Evolutionary conservation across 2,113 vertebrate genomes (phyloP).

Genomic region (Phaethon lepturus): DNA sequence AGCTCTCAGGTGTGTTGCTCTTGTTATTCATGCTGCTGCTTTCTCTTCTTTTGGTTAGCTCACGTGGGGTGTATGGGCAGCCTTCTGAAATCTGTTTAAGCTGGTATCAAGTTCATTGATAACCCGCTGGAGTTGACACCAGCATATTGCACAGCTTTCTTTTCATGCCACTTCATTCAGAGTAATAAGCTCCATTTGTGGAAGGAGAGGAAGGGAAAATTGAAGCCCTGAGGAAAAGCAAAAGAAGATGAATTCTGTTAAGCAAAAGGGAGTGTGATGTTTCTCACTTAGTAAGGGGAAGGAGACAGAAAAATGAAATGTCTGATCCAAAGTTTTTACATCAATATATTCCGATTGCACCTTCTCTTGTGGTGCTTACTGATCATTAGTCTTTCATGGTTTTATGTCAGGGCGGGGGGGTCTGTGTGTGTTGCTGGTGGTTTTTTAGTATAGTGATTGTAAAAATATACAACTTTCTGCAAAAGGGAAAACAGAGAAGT

Average conservation of each 20-base stretch:
- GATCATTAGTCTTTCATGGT: neutral
- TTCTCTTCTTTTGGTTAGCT: neutral
- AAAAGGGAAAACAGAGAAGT: neutral
- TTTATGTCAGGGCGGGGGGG: neutral
- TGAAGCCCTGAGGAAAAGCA: neutral
- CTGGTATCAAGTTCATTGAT: neutral
- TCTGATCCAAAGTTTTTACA: neutral
- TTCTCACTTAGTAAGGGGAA: neutral
- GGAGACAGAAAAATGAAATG: neutral
- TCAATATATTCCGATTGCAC: neutral
- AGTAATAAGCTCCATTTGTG: neutral
- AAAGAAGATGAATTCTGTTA: neutral
- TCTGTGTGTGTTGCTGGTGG: neutral
- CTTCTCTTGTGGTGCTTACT: fast-evolving
- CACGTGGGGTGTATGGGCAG: fast-evolving
- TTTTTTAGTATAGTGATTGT: neutral
- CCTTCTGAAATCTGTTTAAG: neutral
- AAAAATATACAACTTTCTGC: neutral
- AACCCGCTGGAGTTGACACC: neutral
- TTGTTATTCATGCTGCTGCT: neutral
- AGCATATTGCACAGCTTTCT: neutral
- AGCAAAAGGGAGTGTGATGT: fast-evolving
- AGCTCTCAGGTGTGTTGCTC: fast-evolving
- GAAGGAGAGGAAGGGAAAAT: neutral
- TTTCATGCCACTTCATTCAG: neutral